Percentiles rank a stretch among this genome's conserved stretches.
Evolutionary conservation across 1,140 invertebrate genomes (phyloP).

Genomic region (Drosophila malerkotliana): DNA sequence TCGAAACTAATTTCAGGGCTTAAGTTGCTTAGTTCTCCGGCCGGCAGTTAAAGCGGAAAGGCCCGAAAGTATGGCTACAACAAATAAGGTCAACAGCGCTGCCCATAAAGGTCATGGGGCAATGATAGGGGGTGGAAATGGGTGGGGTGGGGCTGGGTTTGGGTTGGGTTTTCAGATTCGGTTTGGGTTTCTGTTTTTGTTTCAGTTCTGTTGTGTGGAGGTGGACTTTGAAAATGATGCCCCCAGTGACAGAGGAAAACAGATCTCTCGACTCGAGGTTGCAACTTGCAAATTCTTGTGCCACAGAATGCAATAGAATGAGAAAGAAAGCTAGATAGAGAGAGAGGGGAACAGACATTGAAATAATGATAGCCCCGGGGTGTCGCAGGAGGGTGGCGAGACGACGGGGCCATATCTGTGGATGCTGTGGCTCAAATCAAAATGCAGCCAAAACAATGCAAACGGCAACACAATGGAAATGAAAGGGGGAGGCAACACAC

Average conservation of each 20-base stretch:
- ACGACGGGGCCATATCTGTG: constrained; percentile 41
- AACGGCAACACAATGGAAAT: constrained; percentile 60
- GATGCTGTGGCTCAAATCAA: constrained; percentile 76
- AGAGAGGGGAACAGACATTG: constrained; percentile 54
- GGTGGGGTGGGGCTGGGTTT: neutral
- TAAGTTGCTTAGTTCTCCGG: constrained; percentile 37
- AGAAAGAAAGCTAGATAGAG: constrained; percentile 38
- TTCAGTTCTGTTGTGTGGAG: constrained; percentile 1
- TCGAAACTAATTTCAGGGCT: constrained; percentile 71
- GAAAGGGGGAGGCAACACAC: constrained; percentile 6
- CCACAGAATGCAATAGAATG: constrained; percentile 32
- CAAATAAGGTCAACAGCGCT: constrained; percentile 76
- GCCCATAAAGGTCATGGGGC: constrained; percentile 73
- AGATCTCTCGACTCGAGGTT: constrained; percentile 56
- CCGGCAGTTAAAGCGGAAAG: constrained; percentile 12
- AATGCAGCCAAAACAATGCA: constrained; percentile 74
- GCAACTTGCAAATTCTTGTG: constrained; percentile 45
- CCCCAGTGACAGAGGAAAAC: constrained; percentile 60
- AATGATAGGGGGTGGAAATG: constrained; percentile 31
- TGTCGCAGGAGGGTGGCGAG: constrained; percentile 20
- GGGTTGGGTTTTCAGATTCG: neutral
- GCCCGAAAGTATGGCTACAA: constrained; percentile 40
- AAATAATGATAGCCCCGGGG: constrained; percentile 78
- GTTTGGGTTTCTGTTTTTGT: constrained; percentile 1
- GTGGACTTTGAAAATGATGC: constrained; percentile 34